phyloP scores from a whole-genome alignment of 2,797 vertebrate species.

The Leuciscus waleckii region DNA sequence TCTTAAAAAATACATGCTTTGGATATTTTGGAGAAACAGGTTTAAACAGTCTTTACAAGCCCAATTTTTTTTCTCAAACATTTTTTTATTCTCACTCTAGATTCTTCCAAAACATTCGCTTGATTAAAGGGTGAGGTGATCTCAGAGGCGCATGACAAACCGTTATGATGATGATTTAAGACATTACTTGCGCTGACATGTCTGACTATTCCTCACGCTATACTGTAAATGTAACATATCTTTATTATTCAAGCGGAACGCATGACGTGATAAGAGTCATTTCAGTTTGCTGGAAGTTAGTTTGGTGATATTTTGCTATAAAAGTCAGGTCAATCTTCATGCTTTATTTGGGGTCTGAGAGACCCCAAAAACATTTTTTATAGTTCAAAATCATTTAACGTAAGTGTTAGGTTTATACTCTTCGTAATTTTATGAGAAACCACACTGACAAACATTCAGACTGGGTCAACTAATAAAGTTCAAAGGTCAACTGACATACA shows the following conservation, averaged over 20 bases:
- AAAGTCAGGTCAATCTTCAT: not conserved
- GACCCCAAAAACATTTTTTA: not conserved
- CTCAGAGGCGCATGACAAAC: constrained; percentile 6
- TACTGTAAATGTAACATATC: constrained; percentile 14
- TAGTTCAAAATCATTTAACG: not conserved
- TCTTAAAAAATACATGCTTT: not conserved
- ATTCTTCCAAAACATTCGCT: constrained; percentile 10
- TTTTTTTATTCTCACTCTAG: not conserved
- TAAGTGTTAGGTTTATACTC: not conserved
- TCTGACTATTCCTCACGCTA: constrained; percentile 11
- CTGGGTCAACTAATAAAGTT: not conserved
- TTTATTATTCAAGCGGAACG: not conserved
- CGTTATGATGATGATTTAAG: constrained; percentile 29
- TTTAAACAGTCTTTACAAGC: constrained; percentile 6
- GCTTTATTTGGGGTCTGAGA: not conserved
- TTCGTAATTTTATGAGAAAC: not conserved
- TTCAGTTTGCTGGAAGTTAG: constrained; percentile 12
- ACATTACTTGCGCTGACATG: constrained; percentile 15
- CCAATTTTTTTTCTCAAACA: not conserved
- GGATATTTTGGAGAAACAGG: not conserved
- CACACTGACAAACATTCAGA: not conserved
- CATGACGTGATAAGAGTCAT: constrained; percentile 7
- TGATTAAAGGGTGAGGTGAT: constrained; percentile 37
- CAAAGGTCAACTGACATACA: not conserved
- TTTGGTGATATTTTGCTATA: not conserved